Evolutionary conservation across 2,888 invertebrate genomes (phyloP), one percentile per base, ranked within the genome.

Genomic region (Erpobdella octoculata): DNA sequence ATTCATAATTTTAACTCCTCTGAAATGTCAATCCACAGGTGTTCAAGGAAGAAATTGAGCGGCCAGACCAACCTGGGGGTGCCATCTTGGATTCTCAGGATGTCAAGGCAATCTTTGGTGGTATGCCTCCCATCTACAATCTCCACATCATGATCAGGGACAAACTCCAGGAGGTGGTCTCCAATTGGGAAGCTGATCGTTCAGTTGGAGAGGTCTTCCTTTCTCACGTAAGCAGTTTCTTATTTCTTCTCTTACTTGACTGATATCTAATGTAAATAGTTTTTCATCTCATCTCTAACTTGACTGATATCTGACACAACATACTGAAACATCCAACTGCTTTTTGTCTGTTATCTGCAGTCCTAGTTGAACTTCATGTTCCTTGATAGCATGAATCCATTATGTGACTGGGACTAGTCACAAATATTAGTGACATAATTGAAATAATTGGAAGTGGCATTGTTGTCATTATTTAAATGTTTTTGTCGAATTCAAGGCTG

Each of bases 91-190:
- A 79, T 3, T 78, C 80, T 79, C 92, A 92, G 15, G 94, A 96
- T 86, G 87, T 92, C 73, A 92, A 92, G 85, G 90, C 92, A 76
- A 94, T 97, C 79, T 97, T 97, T 85, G 93, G 93, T 77, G 93
- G 94, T 83, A 88, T 97, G 82, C 90, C 92, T 76, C 91, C 93
- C 75, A 95, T 98, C 80, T 91, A 92, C 83, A 91, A 94, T 81
- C 89, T 93, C 72, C 97, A 98, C 84, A 88, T 89, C 83, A 89
- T 88, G 77, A 88, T 91, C 85, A 80, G 88, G 71, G 86, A 88
- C 76, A 80, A 82, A 38, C 76, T 86, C 71, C 85, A 86, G 28
- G 86, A 86, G 79, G 86, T 89, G 72, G 86, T 89, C 72, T 86
- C 88, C 75, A 88, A 89, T 81, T 96, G 94, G 93, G 88, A 88